Evolutionary conservation across 2,797 vertebrate species (phyloP).

Genomic region (Siniperca scherzeri): DNA sequence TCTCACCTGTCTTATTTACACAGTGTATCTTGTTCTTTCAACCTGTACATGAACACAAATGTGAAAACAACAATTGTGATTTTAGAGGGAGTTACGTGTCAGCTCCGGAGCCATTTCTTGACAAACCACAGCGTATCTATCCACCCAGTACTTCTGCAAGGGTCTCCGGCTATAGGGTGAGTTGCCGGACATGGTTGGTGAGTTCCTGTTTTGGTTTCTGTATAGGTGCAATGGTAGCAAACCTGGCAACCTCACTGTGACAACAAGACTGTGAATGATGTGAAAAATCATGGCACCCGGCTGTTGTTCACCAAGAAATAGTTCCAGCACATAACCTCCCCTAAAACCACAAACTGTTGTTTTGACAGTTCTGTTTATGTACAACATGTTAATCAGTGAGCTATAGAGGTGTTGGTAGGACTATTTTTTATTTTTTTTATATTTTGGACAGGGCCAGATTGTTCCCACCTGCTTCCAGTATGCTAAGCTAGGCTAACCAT

Average conservation of each 20-base stretch:
- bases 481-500: constrained; percentile 7
- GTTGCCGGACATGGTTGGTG: not conserved
- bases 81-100: not conserved
- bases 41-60: not conserved
- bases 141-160: not conserved
- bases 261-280: not conserved
- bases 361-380: not conserved
- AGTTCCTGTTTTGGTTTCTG: not conserved
- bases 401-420: not conserved
- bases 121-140: not conserved
- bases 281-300: not conserved
- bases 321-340: not conserved
- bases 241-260: not conserved
- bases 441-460: not conserved
- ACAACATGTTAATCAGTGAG: not conserved
- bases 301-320: not conserved
- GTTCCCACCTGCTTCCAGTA: not conserved
- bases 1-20: not conserved
- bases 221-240: not conserved
- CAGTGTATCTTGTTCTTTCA: not conserved
- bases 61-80: not conserved
- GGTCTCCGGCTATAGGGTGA: not conserved
- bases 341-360: not conserved
- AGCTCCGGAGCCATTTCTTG: not conserved
- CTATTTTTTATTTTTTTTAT: not conserved